A percentile compares a stretch with the other conserved stretches of the same genome.
These are phyloP conservation scores for Drosophila incognita DNA, from an alignment of 2,888 invertebrate species.

Conservation along the genomic window DNA sequence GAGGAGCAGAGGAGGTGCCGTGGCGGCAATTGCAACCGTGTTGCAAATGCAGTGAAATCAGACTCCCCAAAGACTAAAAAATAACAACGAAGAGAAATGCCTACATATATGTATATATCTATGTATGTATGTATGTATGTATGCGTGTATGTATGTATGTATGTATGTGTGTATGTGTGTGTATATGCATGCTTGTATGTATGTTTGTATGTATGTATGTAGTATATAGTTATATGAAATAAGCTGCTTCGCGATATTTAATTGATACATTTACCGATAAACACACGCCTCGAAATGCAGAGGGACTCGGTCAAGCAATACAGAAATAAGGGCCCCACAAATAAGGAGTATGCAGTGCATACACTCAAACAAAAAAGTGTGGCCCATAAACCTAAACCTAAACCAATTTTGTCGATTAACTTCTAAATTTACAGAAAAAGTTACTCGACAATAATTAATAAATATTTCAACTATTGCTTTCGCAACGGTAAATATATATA, in stretches of 20 bases:
- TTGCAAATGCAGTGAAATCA: conserved; percentile 49
- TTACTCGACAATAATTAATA: neutral
- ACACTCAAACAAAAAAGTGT: conserved; percentile 1
- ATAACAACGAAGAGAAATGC: conserved; percentile 21
- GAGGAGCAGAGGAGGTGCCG: conserved; percentile 23
- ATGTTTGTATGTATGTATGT: neutral
- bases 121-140: neutral
- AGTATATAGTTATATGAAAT: conserved; percentile 38
- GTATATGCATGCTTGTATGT: too few species aligned
- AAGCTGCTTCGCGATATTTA: conserved; percentile 76
- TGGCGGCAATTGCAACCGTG: conserved; percentile 42
- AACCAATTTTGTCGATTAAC: neutral
- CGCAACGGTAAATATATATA: neutral
- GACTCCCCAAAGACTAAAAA: neutral
- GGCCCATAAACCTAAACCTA: neutral
- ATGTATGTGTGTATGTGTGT: neutral
- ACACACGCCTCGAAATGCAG: conserved; percentile 58
- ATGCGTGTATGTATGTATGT: neutral
- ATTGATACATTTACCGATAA: conserved; percentile 80
- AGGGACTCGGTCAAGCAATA: neutral
- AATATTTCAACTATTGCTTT: neutral
- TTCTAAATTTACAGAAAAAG: neutral
- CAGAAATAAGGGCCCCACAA: conserved; percentile 3
- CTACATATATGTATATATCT: neutral
- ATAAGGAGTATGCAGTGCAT: neutral